Evolutionary conservation across 2,888 invertebrate species (phyloP), one percentile per base, ranked within the genome.

Genomic region (Pasiphila rectangulata): DNA sequence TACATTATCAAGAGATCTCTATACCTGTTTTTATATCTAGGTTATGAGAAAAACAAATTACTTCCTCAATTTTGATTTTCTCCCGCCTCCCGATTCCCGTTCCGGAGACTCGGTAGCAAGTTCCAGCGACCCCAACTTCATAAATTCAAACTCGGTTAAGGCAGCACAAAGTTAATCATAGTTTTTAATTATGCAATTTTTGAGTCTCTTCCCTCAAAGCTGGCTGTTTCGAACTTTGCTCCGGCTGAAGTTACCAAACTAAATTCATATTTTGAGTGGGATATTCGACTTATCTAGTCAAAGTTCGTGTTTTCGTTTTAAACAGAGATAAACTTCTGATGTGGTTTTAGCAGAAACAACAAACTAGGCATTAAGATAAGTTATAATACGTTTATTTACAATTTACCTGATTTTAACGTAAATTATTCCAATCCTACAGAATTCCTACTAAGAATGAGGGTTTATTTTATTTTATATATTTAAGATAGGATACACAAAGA

Each of bases 161-260:
- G 61, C 53, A 55, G 55, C 56, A 51, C 61, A 43, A 61, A 72
- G 67, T 68, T 69, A 62, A 66, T 67, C 68, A 59, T 66, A 67
- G 65, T 68, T 72, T 68, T 72, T 68, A 71, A 71, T 72, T 68
- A 71, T 69, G 57, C 65, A 64, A 59, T 69, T 55, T 70, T 71
- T 71, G 64, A 68, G 63, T 64, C 65, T 61, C 39, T 48, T 59
- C 61, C 17, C 46, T 43, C 46, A 54, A 52, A 52, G 51, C 41
- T 44, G 36, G 37, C 23, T 30, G 36, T n/a, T n/a, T n/a, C n/a
- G 35, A 50, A 57, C 38, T 48, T 54, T 43, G 29, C 17, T n/a
- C 24, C 12, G 36, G 37, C 35, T 43, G 9, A 51, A 56, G 29
- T 48, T 48, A 23, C 45, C 38, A 32, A 50, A 46, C 32, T 54